Conservation (phyloP, 2,888 invertebrate genomes). For the Scaptomyza parva region DNA sequence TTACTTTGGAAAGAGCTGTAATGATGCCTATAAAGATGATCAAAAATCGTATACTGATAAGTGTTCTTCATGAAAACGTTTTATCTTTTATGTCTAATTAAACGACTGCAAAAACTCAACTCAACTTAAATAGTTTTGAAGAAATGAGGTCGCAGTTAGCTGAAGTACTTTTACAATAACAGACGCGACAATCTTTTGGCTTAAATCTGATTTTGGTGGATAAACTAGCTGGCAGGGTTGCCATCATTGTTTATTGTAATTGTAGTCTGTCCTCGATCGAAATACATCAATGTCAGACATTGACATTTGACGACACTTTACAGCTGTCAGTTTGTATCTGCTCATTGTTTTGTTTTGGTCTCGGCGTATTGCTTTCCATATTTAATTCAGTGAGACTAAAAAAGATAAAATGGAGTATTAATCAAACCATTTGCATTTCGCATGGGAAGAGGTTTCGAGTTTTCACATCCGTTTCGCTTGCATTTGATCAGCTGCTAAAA, state of each 20-base stretch:
- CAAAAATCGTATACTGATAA: too few relatives aligned
- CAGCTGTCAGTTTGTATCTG: slow-evolving; percentile 58
- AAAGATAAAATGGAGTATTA: slow-evolving; percentile 28
- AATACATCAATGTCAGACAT: slow-evolving; percentile 73
- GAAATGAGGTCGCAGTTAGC: slow-evolving; percentile 4
- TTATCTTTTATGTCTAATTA: not conserved
- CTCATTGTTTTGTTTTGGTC: slow-evolving; percentile 11
- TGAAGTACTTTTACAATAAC: not conserved
- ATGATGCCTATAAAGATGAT: too few relatives aligned
- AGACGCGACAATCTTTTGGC: slow-evolving; percentile 2
- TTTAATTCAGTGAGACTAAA: slow-evolving; percentile 37
- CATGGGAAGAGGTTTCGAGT: slow-evolving; percentile 34
- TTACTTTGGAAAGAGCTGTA: too few relatives aligned
- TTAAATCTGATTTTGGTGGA: slow-evolving; percentile 12
- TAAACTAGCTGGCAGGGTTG: slow-evolving; percentile 20
- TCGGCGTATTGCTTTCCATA: slow-evolving; percentile 54
- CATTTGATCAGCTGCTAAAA: slow-evolving; percentile 40
- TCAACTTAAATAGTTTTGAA: not conserved
- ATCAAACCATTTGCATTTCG: slow-evolving; percentile 11
- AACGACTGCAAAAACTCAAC: not conserved
- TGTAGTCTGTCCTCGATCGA: slow-evolving; percentile 54
- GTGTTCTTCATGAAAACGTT: not conserved
- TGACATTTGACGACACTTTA: slow-evolving; percentile 72
- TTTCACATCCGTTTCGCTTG: slow-evolving; percentile 73
- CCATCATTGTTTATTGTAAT: slow-evolving; percentile 66